Percentiles rank a stretch among this genome's conserved stretches.
Conservation (phyloP, 2,797 vertebrate species). For the Streptopelia turtur region DNA sequence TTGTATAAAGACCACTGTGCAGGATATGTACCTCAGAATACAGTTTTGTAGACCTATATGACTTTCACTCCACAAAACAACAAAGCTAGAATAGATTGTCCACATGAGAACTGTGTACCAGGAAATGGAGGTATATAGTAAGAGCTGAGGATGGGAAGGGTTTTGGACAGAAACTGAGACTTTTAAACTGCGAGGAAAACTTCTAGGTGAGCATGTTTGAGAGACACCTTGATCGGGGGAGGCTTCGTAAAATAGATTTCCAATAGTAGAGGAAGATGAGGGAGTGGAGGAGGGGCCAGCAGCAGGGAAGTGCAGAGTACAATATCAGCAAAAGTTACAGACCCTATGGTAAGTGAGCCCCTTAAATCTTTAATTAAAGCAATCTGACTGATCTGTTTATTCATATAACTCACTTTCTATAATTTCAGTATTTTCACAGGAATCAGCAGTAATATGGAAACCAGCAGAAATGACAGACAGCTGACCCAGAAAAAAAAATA, state of each 20-base stretch:
- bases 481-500: slow-evolving; percentile 27
- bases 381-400: slow-evolving; percentile 17
- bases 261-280: not conserved
- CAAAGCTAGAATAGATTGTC: not conserved
- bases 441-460: slow-evolving; percentile 32
- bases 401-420: not conserved
- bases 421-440: not conserved
- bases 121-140: not conserved
- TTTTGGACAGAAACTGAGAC: not conserved
- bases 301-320: not conserved
- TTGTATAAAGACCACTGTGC: not conserved
- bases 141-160: not conserved
- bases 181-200: not conserved
- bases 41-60: not conserved
- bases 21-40: not conserved
- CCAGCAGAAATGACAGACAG: slow-evolving; percentile 44
- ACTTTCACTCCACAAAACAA: not conserved
- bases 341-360: not conserved
- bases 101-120: not conserved
- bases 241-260: not conserved
- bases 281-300: not conserved
- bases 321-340: not conserved
- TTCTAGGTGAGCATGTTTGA: not conserved
- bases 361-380: not conserved
- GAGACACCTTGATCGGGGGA: not conserved